Evolutionary conservation across 2,797 vertebrate species (phyloP), one percentile per base, ranked within the genome.

Genomic region (Schizopygopsis malacanthus): DNA sequence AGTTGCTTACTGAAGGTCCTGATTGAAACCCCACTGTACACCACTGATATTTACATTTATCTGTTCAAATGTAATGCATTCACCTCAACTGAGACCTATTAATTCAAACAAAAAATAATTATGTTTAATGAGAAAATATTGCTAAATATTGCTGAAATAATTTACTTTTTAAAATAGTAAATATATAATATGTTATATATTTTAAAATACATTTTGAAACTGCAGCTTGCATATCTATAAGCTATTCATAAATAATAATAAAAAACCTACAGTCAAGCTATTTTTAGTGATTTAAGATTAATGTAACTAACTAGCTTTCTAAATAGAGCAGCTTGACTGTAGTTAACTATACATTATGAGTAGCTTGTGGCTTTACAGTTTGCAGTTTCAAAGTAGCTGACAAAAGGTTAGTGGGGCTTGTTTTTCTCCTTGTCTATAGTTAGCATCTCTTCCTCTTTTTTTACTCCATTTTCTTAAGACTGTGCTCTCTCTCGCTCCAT

Each of bases 401-500:
- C 12, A 69, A 67, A 71, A 72, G 67, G 37, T 82, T 85, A 85
- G 43, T 65, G 43, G 69, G 47, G 50, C 84, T 85, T 81, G 56
- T 65, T 81, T 76, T 61, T 81, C 56, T 63, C 33, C 15, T 12
- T 63, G 79, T 63, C 79, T 85, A 85, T 85, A 81, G 70, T 85
- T 85, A 85, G 69, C 70, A 54, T 73, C 56, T 16, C 52, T 12
- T 54, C 43, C 12, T 71, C 43, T 15, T 13, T 37, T 37, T 33
- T 20, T n/a, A n/a, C 20, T 12, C 13, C 25, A 8, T 45, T 54
- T 85, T 65, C 70, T 81, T 67, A 61, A 81, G 59, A 25, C 65
- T 70, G 75, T n/a, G 11, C n/a, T 15, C 33, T 13, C 59, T 41
- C 70, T 81, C 89, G 89, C 92, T 96, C 93, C 90, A 94, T 96